phyloP scores from a whole-genome alignment of 2,797 vertebrate genomes.

The Notoglanidium macrostoma region DNA sequence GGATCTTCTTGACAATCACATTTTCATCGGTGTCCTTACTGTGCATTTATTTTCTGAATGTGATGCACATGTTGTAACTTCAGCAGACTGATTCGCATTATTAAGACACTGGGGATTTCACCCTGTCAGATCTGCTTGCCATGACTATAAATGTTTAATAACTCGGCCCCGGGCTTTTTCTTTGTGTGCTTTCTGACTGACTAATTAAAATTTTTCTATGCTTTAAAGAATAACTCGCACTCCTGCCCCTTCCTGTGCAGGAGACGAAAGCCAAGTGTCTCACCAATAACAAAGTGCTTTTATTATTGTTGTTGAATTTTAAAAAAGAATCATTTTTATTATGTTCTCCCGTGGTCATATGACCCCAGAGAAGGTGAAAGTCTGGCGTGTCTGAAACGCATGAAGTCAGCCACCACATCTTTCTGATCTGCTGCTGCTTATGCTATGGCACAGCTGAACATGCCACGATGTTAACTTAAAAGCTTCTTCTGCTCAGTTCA shows the following conservation, averaged over 20 bases:
- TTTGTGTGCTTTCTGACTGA: conserved; percentile 32
- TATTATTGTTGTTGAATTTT: not conserved
- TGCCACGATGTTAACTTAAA: not conserved
- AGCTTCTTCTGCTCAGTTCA: not conserved
- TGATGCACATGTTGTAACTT: conserved; percentile 18
- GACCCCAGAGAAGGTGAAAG: not conserved
- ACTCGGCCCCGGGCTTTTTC: conserved; percentile 13
- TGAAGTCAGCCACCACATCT: not conserved
- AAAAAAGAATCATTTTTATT: not conserved
- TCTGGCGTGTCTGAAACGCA: not conserved
- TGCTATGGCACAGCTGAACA: not conserved
- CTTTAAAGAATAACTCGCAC: conserved; percentile 20
- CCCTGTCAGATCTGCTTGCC: conserved; percentile 21
- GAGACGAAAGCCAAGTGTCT: not conserved
- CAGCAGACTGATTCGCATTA: conserved; percentile 12
- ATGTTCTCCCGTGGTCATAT: not conserved
- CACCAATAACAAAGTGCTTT: not conserved
- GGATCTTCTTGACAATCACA: not conserved
- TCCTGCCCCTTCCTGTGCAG: not conserved
- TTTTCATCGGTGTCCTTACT: not conserved
- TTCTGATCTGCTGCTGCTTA: not conserved
- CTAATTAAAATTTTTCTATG: conserved; percentile 24
- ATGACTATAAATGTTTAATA: conserved; percentile 40
- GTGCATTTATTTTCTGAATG: conserved; percentile 8
- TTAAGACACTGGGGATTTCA: conserved; percentile 15